Evolutionary conservation across 2,113 vertebrate species (phyloP).

Genomic region (Alosa alosa): DNA sequence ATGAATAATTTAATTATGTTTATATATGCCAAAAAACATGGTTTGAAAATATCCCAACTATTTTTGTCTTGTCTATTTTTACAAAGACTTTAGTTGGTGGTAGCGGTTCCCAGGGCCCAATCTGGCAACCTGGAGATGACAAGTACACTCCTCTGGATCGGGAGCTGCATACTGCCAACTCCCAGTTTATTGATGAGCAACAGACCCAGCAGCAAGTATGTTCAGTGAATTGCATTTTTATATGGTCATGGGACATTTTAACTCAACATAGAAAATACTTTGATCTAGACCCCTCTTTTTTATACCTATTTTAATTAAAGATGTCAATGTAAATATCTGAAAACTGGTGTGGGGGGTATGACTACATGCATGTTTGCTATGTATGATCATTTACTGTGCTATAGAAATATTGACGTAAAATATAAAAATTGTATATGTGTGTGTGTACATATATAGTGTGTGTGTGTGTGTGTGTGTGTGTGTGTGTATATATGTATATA

Average conservation of each 20-base stretch:
- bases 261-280: too few species aligned
- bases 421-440: background rate
- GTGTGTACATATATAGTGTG: too few species aligned
- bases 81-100: slow-evolving; percentile 79
- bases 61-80: background rate
- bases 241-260: too few species aligned
- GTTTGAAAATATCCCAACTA: background rate
- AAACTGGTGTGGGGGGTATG: too few species aligned
- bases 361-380: too few species aligned
- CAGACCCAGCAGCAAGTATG: slow-evolving; percentile 92
- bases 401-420: background rate
- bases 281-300: too few species aligned
- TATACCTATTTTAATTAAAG: too few species aligned
- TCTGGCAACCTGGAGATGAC: slow-evolving; percentile 77
- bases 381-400: too few species aligned
- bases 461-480: too few species aligned
- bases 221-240: background rate
- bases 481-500: too few species aligned
- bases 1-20: background rate
- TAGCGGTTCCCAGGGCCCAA: slow-evolving; percentile 68
- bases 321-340: background rate
- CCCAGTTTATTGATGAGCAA: slow-evolving; percentile 92
- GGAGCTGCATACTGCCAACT: slow-evolving; percentile 85
- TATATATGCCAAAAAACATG: background rate
- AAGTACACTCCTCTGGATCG: slow-evolving; percentile 81